Base-by-base conservation (phyloP, 2,888 invertebrate genomes). In the Linyphia triangularis region DNA sequence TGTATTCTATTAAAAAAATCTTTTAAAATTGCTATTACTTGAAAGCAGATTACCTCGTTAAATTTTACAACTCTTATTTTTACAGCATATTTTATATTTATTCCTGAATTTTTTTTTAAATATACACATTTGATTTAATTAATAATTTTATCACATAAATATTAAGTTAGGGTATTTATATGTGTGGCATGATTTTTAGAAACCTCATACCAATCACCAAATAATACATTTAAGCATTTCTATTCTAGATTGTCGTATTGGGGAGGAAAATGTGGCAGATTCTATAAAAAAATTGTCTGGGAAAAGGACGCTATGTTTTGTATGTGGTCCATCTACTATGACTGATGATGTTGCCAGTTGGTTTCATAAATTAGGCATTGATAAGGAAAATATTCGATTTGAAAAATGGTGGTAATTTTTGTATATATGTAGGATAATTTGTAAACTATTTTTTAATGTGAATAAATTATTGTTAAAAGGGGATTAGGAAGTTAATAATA, bases 311-410 rank as follows among this genome's bases (percentile, higher is more conserved):
- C 33, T 89, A 22, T 89, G 89, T 28, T 91, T 90, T 77, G 82
- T 91, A 19, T 92, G 92, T 89, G 92, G 92, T 16, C 92, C 92
- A 3, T 90, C 91, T 24, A 89, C 90, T 0, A 91, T 92, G 91
- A 91, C 91, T 19, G 85, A 89, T 70, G 77, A 90, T 22, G 85
- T 91, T 3, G 89, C 83, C 22, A 78, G 82, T 9, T 78, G 73
- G 24, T 85, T 91, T 16, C 19, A n/a, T n/a, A 26, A 69, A 72
- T 28, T 91, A 30, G 90, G 90, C 4, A 83, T 91, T 91, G 65
- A 78, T 28, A 78, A 89, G 33, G 79, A 89, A 22, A 37, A 70
- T 28, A 79, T 89, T 22, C 72, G 77, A 59, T 89, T 79, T 73
- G 89, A 89, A 67, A 89, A 89, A 82, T 89, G 89, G 89, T 89